Evolutionary conservation across 1,140 invertebrate species (phyloP).

Genomic region (Drosophila seguyi): DNA sequence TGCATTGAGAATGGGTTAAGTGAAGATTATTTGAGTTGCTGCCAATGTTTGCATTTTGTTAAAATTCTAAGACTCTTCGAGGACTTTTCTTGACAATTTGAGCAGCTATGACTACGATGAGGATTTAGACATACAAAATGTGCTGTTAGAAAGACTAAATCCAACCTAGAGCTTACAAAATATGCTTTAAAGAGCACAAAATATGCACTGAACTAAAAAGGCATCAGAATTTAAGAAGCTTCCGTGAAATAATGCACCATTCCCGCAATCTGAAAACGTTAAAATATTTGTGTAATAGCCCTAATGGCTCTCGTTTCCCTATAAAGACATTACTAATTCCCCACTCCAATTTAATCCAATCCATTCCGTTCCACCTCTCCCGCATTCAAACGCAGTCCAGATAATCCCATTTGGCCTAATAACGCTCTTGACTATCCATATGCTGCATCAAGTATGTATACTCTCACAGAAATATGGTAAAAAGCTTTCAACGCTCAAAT

Average conservation of each 20-base stretch:
- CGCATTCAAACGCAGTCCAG: conserved; percentile 2
- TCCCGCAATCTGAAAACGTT: not conserved
- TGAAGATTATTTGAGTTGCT: not conserved
- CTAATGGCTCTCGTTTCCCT: conserved; percentile 2
- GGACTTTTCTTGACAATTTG: not conserved
- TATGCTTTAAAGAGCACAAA: not conserved
- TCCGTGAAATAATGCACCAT: not conserved
- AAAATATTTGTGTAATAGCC: conserved; percentile 9
- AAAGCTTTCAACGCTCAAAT: conserved; percentile 30
- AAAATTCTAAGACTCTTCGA: not conserved
- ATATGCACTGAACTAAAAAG: not conserved
- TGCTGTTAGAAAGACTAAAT: no score
- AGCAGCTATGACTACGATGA: not conserved
- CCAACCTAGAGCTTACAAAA: no score
- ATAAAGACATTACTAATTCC: conserved; percentile 17
- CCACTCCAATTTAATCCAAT: conserved; percentile 1
- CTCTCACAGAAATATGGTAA: conserved; percentile 27
- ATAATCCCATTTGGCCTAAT: conserved; percentile 35
- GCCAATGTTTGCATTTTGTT: not conserved
- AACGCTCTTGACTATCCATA: conserved; percentile 25
- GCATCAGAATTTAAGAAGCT: not conserved
- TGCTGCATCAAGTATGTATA: conserved; percentile 18
- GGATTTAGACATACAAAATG: not conserved
- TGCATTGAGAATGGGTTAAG: not conserved
- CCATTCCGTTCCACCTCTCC: not conserved